Conservation (phyloP, 2,113 vertebrate species). For the Spea bombifrons region DNA sequence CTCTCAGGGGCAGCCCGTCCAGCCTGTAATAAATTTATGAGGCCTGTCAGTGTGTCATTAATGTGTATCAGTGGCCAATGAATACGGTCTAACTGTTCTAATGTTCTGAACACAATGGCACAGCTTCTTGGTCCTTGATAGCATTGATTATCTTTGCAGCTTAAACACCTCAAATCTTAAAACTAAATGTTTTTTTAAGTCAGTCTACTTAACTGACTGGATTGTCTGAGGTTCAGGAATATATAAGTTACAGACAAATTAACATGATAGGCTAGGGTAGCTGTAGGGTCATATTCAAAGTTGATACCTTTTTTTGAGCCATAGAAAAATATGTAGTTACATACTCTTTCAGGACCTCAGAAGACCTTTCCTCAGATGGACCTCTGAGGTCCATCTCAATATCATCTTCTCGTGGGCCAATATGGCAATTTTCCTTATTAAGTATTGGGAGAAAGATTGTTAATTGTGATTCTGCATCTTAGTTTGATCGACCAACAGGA, state of each 20-base stretch:
- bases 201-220: slow-evolving; percentile 9
- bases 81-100: slow-evolving; percentile 37
- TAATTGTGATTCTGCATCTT: too few species aligned
- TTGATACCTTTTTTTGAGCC: too few species aligned
- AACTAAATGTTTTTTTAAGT: slow-evolving; percentile 25
- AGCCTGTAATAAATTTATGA: slow-evolving; percentile 37
- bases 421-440: too few species aligned
- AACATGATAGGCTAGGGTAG: neutral
- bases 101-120: slow-evolving; percentile 35
- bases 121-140: slow-evolving; percentile 15
- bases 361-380: too few species aligned
- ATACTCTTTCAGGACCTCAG: too few species aligned
- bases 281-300: neutral
- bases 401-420: too few species aligned
- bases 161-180: slow-evolving; percentile 25
- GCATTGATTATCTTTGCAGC: slow-evolving; percentile 40
- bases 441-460: too few species aligned
- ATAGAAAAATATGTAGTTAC: too few species aligned
- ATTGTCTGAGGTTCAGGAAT: slow-evolving; percentile 2
- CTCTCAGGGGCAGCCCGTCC: slow-evolving; percentile 36
- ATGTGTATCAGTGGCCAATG: slow-evolving; percentile 36
- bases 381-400: too few species aligned
- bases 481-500: too few species aligned
- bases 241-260: neutral
- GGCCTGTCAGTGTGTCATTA: slow-evolving; percentile 43